These are phyloP conservation scores for Sinohyriopsis cumingii DNA, from an alignment of 2,888 invertebrate genomes.

Conservation along the genomic window DNA sequence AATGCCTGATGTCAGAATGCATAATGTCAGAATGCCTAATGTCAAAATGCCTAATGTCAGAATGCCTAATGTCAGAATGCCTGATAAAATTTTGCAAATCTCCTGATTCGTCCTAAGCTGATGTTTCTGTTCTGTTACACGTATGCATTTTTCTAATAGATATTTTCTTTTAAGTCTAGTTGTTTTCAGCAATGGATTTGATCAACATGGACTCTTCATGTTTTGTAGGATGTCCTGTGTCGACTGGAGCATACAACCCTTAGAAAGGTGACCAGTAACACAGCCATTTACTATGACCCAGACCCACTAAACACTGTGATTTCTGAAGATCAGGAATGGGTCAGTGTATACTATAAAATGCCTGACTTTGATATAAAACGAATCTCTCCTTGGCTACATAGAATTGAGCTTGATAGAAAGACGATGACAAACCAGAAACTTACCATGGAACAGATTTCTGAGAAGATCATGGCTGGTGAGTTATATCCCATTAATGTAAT, in stretches of 20 bases:
- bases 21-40: no score
- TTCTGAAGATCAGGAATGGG: conserved; percentile 98
- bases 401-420: conserved; percentile 98
- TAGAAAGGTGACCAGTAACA: conserved; percentile 95
- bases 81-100: no score
- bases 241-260: conserved; percentile 97
- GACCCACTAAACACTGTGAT: conserved; percentile 99
- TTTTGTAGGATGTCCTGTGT: conserved; percentile 87
- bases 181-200: not conserved
- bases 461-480: conserved; percentile 90
- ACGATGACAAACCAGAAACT: conserved; percentile 99
- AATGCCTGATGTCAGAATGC: no score
- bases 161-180: no score
- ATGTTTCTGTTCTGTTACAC: no score
- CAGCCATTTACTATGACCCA: conserved; percentile 97
- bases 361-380: conserved; percentile 98
- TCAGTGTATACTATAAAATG: conserved; percentile 99
- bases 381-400: conserved; percentile 97
- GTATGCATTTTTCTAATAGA: no score
- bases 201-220: not conserved
- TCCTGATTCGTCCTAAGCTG: no score
- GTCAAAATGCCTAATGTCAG: no score
- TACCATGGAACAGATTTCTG: conserved; percentile 99
- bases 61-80: no score
- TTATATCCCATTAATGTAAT: not conserved